Conservation (phyloP, 2,888 invertebrate genomes). For the Scaptomyza flava region DNA sequence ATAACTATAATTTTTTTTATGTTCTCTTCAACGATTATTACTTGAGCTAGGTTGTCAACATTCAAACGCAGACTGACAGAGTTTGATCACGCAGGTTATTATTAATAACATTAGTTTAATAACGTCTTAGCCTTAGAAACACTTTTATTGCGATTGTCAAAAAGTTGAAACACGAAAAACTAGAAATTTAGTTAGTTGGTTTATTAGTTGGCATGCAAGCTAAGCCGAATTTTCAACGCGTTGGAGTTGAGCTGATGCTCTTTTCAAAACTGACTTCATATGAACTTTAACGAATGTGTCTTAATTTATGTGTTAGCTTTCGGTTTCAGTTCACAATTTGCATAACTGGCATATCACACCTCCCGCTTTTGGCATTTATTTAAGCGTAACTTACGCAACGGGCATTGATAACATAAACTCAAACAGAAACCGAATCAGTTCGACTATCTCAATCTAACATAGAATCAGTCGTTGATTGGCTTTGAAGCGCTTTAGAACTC, state of each 20-base stretch:
- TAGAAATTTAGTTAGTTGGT: slow-evolving; percentile 33
- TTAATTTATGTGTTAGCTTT: slow-evolving; percentile 23
- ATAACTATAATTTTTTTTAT: slow-evolving; percentile 4
- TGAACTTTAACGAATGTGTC: slow-evolving; percentile 16
- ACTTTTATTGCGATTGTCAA: slow-evolving; percentile 40
- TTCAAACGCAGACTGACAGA: not conserved
- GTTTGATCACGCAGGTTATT: slow-evolving; percentile 43
- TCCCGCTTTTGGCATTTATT: slow-evolving; percentile 1
- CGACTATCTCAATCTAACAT: slow-evolving; percentile 9
- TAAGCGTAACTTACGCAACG: slow-evolving; percentile 39
- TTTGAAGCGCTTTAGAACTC: slow-evolving; percentile 38
- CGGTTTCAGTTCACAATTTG: slow-evolving; percentile 46
- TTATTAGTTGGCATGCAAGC: slow-evolving; percentile 16
- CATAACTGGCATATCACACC: slow-evolving; percentile 54
- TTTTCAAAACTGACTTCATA: slow-evolving; percentile 9
- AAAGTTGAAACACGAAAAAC: slow-evolving; percentile 61
- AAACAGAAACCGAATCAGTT: slow-evolving; percentile 5
- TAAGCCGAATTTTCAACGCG: slow-evolving; percentile 40
- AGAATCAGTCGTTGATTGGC: slow-evolving; percentile 62
- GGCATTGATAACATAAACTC: slow-evolving; percentile 6
- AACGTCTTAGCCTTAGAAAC: slow-evolving; percentile 65
- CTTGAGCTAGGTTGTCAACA: slow-evolving; percentile 6
- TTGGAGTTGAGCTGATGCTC: slow-evolving; percentile 15
- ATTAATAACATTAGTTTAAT: slow-evolving; percentile 50
- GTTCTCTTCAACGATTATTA: not conserved